Percentiles rank a stretch among this genome's conserved stretches.
Evolutionary conservation across 2,888 invertebrate genomes (phyloP).

Genomic region (Drosophila atripex): DNA sequence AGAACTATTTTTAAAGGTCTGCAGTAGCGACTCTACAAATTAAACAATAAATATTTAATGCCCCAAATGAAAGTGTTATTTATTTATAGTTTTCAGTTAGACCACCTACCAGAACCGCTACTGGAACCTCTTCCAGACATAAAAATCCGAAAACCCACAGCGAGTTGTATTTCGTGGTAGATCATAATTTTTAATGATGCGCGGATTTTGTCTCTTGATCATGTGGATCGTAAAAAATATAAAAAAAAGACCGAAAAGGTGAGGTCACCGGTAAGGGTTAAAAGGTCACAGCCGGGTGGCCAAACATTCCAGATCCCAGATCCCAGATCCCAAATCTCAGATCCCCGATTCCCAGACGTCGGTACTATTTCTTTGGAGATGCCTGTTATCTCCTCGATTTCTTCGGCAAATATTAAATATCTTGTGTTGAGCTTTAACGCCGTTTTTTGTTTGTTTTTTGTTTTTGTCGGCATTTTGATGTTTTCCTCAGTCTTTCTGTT

Average conservation of each 20-base stretch:
- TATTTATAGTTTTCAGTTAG: not conserved
- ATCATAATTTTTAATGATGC: constrained; percentile 61
- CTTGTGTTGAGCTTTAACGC: constrained; percentile 66
- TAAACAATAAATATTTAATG: no score
- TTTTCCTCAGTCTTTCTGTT: constrained; percentile 27
- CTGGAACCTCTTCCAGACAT: not conserved
- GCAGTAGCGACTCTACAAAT: no score
- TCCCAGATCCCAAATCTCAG: no score
- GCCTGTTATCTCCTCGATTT: constrained; percentile 52
- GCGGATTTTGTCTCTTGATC: constrained; percentile 50
- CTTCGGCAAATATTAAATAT: constrained; percentile 71
- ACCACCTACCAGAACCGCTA: constrained; percentile 1
- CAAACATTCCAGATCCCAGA: constrained; percentile 1
- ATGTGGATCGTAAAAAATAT: constrained; percentile 39
- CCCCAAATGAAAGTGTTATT: not conserved
- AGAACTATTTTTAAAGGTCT: no score
- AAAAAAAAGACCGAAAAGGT: constrained; percentile 11
- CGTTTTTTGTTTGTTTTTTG: constrained; percentile 63
- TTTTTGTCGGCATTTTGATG: constrained; percentile 72
- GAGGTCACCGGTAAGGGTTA: constrained; percentile 16
- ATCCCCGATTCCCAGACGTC: constrained; percentile 32
- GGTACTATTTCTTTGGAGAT: constrained; percentile 30
- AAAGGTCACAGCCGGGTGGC: constrained; percentile 38
- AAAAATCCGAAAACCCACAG: constrained; percentile 6
- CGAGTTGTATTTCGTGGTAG: constrained; percentile 26